These are phyloP conservation scores for Isichthys henryi DNA, from an alignment of 2,113 vertebrate genomes.

Conservation along the genomic window DNA sequence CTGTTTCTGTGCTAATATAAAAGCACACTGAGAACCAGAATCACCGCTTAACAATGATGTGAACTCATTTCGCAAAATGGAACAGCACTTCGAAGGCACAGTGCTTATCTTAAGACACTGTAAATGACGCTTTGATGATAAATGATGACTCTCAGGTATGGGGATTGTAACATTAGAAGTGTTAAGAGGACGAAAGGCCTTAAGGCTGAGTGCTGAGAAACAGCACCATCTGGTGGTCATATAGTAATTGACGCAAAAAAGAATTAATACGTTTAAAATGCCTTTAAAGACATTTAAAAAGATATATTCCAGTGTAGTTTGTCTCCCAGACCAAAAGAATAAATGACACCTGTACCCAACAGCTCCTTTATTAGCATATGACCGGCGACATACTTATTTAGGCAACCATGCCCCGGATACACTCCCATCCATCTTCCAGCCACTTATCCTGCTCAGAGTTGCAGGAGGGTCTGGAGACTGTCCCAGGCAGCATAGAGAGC, in stretches of 20 bases:
- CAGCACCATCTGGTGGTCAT: constrained; percentile 58
- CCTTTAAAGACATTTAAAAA: neutral
- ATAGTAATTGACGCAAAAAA: neutral
- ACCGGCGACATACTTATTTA: neutral
- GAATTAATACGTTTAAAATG: neutral
- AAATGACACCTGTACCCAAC: neutral
- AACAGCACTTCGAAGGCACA: neutral
- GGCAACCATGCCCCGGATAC: neutral
- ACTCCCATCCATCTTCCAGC: neutral
- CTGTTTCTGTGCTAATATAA: neutral
- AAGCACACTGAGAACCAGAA: neutral
- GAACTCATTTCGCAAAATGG: neutral
- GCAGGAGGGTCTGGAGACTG: neutral
- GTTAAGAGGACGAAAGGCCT: neutral
- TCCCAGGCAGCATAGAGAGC: neutral
- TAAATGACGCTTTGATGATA: neutral
- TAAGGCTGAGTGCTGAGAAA: constrained; percentile 18
- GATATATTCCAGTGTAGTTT: neutral
- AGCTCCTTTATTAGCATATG: neutral
- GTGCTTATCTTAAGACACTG: neutral
- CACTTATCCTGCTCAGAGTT: neutral
- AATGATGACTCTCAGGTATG: neutral
- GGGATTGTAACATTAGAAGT: neutral
- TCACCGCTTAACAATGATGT: neutral
- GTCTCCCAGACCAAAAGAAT: neutral